A percentile compares a stretch with the other conserved stretches of the same genome.
Conservation (phyloP, 1,140 invertebrate species). For the Ganaspis sp. region DNA sequence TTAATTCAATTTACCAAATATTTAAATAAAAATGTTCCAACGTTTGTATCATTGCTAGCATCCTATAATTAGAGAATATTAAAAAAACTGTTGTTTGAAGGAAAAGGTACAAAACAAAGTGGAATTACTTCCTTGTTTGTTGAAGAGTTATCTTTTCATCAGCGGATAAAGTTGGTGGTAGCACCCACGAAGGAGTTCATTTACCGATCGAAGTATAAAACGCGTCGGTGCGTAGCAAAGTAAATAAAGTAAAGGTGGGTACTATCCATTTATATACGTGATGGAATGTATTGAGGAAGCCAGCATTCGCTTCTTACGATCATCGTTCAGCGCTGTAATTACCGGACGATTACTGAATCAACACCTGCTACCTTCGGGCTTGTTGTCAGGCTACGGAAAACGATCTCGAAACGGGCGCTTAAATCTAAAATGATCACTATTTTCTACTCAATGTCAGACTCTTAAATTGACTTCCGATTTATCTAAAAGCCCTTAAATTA, state of each 20-base stretch:
- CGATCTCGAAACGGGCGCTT: not conserved
- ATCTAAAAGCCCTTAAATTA: not conserved
- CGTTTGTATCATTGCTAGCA: too few relatives aligned
- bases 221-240: not conserved
- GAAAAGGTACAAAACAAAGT: too few relatives aligned
- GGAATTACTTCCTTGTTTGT: too few relatives aligned
- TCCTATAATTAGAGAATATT: too few relatives aligned
- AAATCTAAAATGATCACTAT: not conserved
- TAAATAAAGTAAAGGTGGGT: constrained; percentile 10
- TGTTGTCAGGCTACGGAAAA: not conserved
- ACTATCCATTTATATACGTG: constrained; percentile 7
- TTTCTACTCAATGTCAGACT: not conserved
- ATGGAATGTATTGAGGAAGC: constrained; percentile 11
- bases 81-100: too few relatives aligned
- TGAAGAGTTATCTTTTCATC: too few relatives aligned
- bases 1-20: too few relatives aligned
- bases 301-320: constrained; percentile 4
- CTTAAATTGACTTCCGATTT: not conserved
- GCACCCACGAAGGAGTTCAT: too few relatives aligned
- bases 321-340: constrained; percentile 10
- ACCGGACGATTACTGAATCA: constrained; percentile 6
- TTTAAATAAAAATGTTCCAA: too few relatives aligned
- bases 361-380: constrained; percentile 12
- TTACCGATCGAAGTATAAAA: not conserved
- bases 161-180: too few relatives aligned